These are phyloP conservation scores for Patiria miniata DNA, from an alignment of 35 echinoderm and acorn worm species.

Conservation along the genomic window DNA sequence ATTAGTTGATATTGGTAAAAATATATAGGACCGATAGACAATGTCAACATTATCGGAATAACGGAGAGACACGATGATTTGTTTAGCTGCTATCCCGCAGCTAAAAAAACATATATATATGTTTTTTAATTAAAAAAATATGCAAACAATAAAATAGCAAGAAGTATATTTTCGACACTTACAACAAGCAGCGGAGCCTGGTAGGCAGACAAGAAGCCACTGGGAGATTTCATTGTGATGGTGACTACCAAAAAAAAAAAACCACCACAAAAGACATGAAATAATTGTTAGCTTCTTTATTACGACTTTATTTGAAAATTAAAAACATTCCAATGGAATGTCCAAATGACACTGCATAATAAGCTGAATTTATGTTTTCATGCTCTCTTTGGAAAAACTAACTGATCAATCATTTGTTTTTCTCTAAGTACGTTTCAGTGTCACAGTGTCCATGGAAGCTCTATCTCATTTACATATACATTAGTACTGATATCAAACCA, in stretches of 20 bases:
- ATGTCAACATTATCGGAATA: too few relatives aligned
- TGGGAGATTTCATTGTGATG: slow-evolving; percentile 63
- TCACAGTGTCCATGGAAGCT: too few relatives aligned
- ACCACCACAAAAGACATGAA: not conserved
- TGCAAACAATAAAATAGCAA: not conserved
- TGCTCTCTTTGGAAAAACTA: not conserved
- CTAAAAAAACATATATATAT: too few relatives aligned
- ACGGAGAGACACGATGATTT: too few relatives aligned
- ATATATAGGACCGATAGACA: too few relatives aligned
- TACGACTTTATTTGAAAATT: not conserved
- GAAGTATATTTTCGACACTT: slow-evolving; percentile 18
- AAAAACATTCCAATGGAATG: not conserved
- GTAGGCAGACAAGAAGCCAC: slow-evolving; percentile 73
- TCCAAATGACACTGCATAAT: too few relatives aligned
- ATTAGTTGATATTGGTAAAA: too few relatives aligned
- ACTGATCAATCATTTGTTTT: not conserved
- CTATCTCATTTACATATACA: too few relatives aligned
- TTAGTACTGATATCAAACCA: too few relatives aligned
- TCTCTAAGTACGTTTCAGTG: not conserved
- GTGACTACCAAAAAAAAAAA: slow-evolving; percentile 47
- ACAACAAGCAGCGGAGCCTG: slow-evolving; percentile 73
- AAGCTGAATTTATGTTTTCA: not conserved
- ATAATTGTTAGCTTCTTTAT: too few relatives aligned
- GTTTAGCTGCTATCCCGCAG: too few relatives aligned
- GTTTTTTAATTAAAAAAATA: not conserved